These are phyloP conservation scores for Anguilla pacifica DNA, from an alignment of 2,797 vertebrate genomes.

Conservation along the genomic window DNA sequence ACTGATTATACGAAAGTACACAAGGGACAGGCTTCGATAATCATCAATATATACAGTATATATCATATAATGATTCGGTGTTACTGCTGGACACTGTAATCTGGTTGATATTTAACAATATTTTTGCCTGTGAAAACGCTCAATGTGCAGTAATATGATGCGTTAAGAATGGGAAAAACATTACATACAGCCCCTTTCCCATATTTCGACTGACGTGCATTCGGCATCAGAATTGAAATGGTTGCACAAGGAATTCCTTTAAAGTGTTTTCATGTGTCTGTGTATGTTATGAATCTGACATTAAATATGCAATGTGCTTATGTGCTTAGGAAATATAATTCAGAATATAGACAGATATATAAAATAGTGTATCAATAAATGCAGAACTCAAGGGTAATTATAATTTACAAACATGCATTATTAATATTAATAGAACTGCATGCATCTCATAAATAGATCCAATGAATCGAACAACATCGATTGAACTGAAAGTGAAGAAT, in stretches of 20 bases:
- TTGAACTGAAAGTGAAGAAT: background rate
- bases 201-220: background rate
- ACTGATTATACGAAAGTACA: conserved; percentile 1
- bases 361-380: background rate
- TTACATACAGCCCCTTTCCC: background rate
- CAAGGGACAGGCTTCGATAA: background rate
- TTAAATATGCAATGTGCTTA: background rate
- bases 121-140: background rate
- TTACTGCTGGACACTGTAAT: background rate
- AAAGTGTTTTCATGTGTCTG: background rate
- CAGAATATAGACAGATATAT: background rate
- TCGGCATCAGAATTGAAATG: background rate
- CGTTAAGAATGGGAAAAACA: background rate
- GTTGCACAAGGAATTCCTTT: background rate
- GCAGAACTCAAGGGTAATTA: background rate
- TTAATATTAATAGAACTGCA: background rate
- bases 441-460: background rate
- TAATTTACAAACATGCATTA: background rate
- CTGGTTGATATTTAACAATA: background rate
- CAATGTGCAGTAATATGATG: background rate
- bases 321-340: background rate
- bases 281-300: background rate
- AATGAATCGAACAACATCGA: background rate
- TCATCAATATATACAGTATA: background rate
- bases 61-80: background rate